Evolutionary conservation across 2,113 vertebrate species (phyloP).

Genomic region (Bufo gargarizans): DNA sequence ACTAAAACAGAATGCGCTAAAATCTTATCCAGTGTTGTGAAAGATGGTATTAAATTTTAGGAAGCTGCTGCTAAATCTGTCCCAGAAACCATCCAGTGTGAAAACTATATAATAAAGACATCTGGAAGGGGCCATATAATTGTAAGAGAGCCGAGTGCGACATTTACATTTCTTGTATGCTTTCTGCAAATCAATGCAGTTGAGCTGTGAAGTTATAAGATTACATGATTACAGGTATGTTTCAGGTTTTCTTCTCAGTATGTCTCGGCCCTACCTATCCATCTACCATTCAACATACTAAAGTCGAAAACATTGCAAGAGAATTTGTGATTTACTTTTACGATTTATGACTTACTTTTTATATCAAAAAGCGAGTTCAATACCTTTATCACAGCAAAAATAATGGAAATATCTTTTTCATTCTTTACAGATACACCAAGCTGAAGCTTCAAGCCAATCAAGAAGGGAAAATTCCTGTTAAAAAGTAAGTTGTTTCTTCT

Average conservation of each 20-base stretch:
- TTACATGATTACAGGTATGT: neutral
- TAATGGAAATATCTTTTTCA: neutral
- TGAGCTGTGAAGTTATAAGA: neutral
- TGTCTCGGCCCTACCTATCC: neutral
- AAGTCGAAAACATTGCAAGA: no score
- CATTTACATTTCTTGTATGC: conserved; percentile 8
- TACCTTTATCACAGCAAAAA: neutral
- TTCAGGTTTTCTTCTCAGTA: neutral
- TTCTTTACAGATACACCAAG: conserved; percentile 83
- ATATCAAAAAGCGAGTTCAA: neutral
- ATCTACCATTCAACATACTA: neutral
- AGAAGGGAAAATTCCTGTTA: conserved; percentile 93
- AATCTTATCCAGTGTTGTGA: neutral
- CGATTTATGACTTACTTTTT: neutral
- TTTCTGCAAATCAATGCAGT: neutral
- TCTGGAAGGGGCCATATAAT: neutral
- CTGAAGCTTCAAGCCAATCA: conserved; percentile 92
- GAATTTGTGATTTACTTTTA: no score
- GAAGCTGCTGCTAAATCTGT: neutral
- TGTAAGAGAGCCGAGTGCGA: neutral
- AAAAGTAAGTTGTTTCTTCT: conserved; percentile 83
- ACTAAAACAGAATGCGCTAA: neutral
- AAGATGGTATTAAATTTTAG: neutral
- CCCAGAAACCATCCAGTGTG: neutral
- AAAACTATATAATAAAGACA: neutral